Evolutionary conservation across 2,888 invertebrate species (phyloP).

Genomic region (Entomobrya multifasciata): DNA sequence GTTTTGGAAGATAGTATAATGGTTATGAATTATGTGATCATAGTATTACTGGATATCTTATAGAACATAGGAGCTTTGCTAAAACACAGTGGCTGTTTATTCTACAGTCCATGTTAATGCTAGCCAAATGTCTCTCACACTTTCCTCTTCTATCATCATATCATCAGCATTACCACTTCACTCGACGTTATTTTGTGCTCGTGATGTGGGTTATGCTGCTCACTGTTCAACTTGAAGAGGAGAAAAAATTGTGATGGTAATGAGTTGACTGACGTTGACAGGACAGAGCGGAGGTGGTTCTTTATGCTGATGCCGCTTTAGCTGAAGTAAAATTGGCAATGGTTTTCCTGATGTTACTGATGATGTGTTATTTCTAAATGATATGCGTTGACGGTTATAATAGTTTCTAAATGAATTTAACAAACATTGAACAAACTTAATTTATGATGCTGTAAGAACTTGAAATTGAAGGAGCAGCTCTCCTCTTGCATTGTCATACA

Average conservation of each 20-base stretch:
- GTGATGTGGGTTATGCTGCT: neutral
- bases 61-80: too few relatives aligned
- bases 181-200: too few relatives aligned
- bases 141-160: too few relatives aligned
- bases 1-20: too few relatives aligned
- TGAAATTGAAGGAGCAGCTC: neutral
- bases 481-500: too few relatives aligned
- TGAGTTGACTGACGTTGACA: conserved; percentile 38
- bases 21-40: neutral
- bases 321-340: neutral
- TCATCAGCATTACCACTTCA: too few relatives aligned
- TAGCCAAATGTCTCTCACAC: too few relatives aligned
- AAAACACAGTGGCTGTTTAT: too few relatives aligned
- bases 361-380: too few relatives aligned
- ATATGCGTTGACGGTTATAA: neutral
- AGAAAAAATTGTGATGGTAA: conserved; percentile 3
- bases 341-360: too few relatives aligned
- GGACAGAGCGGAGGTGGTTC: conserved; percentile 19
- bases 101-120: too few relatives aligned
- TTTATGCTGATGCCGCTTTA: neutral
- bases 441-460: neutral
- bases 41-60: too few relatives aligned
- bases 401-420: neutral
- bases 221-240: neutral
- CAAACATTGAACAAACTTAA: neutral